phyloP scores from a whole-genome alignment of 2,113 vertebrate genomes.

The Lepidothrix coronata region DNA sequence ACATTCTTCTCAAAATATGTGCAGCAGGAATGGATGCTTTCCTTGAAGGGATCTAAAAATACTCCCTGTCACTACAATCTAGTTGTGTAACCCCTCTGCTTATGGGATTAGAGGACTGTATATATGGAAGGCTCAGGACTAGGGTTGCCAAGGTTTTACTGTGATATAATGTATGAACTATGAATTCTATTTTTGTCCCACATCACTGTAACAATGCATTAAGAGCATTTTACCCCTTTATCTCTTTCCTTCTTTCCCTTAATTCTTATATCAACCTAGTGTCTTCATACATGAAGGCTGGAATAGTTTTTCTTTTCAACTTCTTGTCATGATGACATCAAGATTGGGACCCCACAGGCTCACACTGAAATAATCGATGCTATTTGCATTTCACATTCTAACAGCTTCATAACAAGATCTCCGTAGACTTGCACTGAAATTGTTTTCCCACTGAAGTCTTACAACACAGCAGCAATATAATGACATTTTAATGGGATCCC shows the following conservation, averaged over 20 bases:
- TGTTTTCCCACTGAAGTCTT: constrained; percentile 62
- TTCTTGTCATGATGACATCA: constrained; percentile 36
- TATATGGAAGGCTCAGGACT: neutral
- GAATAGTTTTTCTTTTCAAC: constrained; percentile 25
- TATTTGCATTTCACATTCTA: constrained; percentile 63
- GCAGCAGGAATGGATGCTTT: neutral
- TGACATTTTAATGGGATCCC: constrained; percentile 69
- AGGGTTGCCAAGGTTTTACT: neutral
- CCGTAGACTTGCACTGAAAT: constrained; percentile 56
- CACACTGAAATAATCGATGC: constrained; percentile 49
- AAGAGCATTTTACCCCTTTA: neutral
- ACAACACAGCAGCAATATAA: constrained; percentile 53
- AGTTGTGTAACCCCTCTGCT: neutral
- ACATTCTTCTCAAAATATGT: neutral
- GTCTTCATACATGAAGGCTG: neutral
- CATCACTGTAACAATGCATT: neutral
- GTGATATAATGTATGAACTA: neutral
- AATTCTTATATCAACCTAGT: neutral
- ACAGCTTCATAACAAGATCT: constrained; percentile 63
- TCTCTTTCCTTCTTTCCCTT: neutral
- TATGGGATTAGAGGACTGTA: neutral
- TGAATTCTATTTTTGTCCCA: neutral
- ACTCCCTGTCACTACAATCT: neutral
- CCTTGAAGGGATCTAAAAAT: neutral
- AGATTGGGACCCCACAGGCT: constrained; percentile 11